Evolutionary conservation across 23 tunicate genomes (phyloP).

Genomic region (Phallusia fumigata): DNA sequence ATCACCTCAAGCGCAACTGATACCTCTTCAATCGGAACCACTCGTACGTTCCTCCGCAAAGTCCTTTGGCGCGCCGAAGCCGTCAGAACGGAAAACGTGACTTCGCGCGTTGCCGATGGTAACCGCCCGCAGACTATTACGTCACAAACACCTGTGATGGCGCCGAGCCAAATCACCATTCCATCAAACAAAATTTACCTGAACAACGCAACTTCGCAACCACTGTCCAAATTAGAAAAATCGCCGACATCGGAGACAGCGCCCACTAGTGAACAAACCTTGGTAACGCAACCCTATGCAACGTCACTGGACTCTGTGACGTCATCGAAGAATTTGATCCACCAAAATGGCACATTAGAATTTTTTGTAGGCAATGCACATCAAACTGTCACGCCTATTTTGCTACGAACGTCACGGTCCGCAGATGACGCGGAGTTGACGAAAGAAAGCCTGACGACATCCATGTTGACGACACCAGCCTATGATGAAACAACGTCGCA

Average conservation of each 20-base stretch:
- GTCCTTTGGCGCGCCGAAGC: constrained; percentile 4
- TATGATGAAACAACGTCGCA: background rate
- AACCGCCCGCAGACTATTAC: background rate
- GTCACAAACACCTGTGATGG: background rate
- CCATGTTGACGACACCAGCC: background rate
- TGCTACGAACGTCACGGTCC: background rate
- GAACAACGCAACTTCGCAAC: background rate
- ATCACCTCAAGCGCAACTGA: constrained; percentile 7
- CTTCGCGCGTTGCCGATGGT: background rate
- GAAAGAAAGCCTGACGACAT: background rate
- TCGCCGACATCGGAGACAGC: background rate
- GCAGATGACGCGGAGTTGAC: background rate
- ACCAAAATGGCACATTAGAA: background rate
- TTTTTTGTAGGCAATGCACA: background rate
- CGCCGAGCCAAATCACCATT: background rate
- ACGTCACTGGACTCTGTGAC: background rate
- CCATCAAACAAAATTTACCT: background rate
- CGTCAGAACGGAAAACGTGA: background rate
- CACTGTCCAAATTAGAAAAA: constrained; percentile 4
- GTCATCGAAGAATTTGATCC: background rate
- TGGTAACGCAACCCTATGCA: background rate
- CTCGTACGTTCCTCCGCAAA: constrained; percentile 7
- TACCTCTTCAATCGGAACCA: constrained; percentile 9
- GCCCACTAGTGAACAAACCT: background rate
- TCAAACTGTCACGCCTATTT: background rate